A percentile compares a stretch with the other conserved stretches of the same genome.
Conservation (phyloP, 2,888 invertebrate genomes). For the Archaeoteleia sp. region DNA sequence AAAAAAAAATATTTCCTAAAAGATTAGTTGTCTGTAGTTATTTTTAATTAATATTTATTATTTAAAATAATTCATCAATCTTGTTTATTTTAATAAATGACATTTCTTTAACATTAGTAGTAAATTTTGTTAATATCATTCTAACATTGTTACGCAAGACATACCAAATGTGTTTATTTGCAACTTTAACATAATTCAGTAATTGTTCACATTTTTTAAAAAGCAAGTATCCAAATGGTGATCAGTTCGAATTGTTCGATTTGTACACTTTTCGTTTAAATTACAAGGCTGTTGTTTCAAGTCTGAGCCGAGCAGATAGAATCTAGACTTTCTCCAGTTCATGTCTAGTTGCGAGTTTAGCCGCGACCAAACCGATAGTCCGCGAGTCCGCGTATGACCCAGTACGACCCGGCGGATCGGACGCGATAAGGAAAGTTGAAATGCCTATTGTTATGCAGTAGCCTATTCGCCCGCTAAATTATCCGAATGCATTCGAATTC, state of each 20-base stretch:
- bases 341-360: slow-evolving; percentile 6
- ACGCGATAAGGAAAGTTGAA: slow-evolving; percentile 34
- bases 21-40: too few relatives aligned
- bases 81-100: too few relatives aligned
- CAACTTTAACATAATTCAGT: too few relatives aligned
- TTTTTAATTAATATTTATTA: too few relatives aligned
- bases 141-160: too few relatives aligned
- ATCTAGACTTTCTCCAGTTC: slow-evolving; percentile 36
- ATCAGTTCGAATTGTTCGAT: slow-evolving; percentile 4
- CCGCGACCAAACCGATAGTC: slow-evolving; percentile 4
- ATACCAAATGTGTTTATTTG: too few relatives aligned
- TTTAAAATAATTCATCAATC: too few relatives aligned
- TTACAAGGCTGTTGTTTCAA: slow-evolving; percentile 13
- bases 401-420: slow-evolving; percentile 29
- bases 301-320: background rate
- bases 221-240: background rate
- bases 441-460: slow-evolving; percentile 25
- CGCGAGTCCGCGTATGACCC: slow-evolving; percentile 13
- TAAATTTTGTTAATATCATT: too few relatives aligned
- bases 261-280: slow-evolving; percentile 12
- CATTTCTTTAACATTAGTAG: too few relatives aligned
- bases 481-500: slow-evolving; percentile 22
- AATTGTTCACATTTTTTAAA: too few relatives aligned
- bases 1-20: too few relatives aligned
- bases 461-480: slow-evolving; percentile 12